Evolutionary conservation across 1,140 invertebrate genomes (phyloP).

Genomic region (Leptoteleia sp.): DNA sequence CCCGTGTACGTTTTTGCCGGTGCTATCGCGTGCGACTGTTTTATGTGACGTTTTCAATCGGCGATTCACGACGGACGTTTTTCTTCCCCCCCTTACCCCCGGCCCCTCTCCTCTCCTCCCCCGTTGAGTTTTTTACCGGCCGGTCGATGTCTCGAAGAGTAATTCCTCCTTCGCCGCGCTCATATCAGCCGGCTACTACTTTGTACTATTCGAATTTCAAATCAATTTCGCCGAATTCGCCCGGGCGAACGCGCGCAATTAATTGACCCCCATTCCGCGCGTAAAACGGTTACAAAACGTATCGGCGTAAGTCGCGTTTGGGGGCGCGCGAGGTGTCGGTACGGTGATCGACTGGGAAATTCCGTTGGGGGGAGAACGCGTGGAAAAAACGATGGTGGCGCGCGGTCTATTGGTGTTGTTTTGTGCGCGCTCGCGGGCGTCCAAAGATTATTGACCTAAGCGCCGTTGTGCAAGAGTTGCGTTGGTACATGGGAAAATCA

Average conservation of each 20-base stretch:
- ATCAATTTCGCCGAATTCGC: constrained; percentile 18
- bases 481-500: constrained; percentile 33
- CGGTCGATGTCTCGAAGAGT: constrained; percentile 46
- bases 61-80: constrained; percentile 56
- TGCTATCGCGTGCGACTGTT: constrained; percentile 62
- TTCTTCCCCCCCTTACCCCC: no score
- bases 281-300: background rate
- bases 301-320: no score
- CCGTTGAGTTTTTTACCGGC: constrained; percentile 39
- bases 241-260: no score
- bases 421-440: no score
- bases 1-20: constrained; percentile 40
- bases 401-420: no score
- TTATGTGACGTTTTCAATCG: constrained; percentile 66
- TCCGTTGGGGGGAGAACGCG: no score
- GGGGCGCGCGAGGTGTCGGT: no score
- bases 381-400: no score
- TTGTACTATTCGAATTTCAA: constrained; percentile 38
- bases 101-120: no score
- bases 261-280: no score
- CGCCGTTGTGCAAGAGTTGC: constrained; percentile 38
- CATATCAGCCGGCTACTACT: constrained; percentile 22
- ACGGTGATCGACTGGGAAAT: no score
- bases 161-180: constrained; percentile 38
- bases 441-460: constrained; percentile 40